A percentile compares a stretch with the other conserved stretches of the same genome.
phyloP scores from a whole-genome alignment of 2,888 invertebrate genomes.

The Chymomyza fuscimana region DNA sequence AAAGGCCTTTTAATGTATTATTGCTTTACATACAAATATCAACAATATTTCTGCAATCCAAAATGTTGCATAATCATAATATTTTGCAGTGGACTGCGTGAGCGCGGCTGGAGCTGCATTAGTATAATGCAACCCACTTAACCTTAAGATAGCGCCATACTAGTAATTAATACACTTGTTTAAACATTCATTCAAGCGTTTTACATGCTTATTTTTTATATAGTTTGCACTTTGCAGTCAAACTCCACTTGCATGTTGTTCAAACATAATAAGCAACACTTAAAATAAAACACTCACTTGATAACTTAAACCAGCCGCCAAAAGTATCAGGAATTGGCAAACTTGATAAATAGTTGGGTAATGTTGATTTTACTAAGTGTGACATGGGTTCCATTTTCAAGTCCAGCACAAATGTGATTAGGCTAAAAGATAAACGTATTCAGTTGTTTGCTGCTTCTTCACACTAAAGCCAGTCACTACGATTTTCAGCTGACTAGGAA shows the following conservation, averaged over 20 bases:
- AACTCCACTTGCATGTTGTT: slow-evolving; percentile 36
- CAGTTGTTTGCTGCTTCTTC: background rate
- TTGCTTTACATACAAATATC: slow-evolving; percentile 15
- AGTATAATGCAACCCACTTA: slow-evolving; percentile 9
- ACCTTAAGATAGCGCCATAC: background rate
- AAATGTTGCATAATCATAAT: slow-evolving; percentile 57
- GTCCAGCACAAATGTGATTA: background rate
- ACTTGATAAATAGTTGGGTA: slow-evolving; percentile 91
- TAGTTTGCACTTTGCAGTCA: slow-evolving; percentile 34
- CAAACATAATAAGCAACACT: background rate
- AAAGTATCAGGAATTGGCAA: slow-evolving; percentile 91
- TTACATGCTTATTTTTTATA: background rate
- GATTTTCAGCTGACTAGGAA: background rate
- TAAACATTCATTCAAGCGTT: background rate
- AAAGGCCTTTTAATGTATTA: slow-evolving; percentile 20
- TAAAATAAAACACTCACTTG: slow-evolving; percentile 83
- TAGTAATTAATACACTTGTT: background rate
- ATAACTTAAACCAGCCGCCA: slow-evolving; percentile 92
- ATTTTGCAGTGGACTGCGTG: slow-evolving; percentile 26
- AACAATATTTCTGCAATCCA: slow-evolving; percentile 27
- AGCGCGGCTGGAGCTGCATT: slow-evolving; percentile 8
- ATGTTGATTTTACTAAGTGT: slow-evolving; percentile 87
- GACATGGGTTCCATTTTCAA: slow-evolving; percentile 87
- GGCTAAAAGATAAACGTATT: background rate
- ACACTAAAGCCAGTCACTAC: background rate